These are phyloP conservation scores for Cantharis lateralis DNA, from an alignment of 2,888 invertebrate genomes.

Conservation along the genomic window DNA sequence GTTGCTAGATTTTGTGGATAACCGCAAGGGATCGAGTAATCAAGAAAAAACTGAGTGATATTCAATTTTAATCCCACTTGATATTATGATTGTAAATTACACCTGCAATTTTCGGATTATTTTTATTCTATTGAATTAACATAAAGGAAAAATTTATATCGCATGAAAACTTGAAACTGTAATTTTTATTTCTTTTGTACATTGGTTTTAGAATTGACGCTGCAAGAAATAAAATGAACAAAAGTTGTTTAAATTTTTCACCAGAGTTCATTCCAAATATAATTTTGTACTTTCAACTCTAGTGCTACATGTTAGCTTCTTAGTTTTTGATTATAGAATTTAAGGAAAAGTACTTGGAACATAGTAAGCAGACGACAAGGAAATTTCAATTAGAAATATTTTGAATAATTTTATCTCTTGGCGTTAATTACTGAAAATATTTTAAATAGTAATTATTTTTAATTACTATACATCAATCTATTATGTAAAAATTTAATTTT, in stretches of 20 bases:
- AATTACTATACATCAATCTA: not conserved
- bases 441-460: not conserved
- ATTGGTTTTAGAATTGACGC: not conserved
- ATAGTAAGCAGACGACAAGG: no score
- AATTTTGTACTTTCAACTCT: not conserved
- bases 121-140: conserved; percentile 4
- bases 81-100: conserved; percentile 30
- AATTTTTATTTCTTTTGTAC: not conserved
- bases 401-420: no score
- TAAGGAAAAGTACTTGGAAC: no score
- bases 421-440: not conserved
- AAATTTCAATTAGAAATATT: no score
- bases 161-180: not conserved
- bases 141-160: not conserved
- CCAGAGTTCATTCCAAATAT: not conserved
- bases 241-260: not conserved
- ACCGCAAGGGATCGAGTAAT: conserved; percentile 17
- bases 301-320: no score
- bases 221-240: not conserved
- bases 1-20: conserved; percentile 24
- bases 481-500: not conserved
- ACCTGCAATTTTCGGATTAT: conserved; percentile 29
- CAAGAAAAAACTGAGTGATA: conserved; percentile 17
- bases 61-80: conserved; percentile 31
- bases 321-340: no score